Conservation (phyloP, 2,797 vertebrate species). For the Sebastes oblongus region DNA sequence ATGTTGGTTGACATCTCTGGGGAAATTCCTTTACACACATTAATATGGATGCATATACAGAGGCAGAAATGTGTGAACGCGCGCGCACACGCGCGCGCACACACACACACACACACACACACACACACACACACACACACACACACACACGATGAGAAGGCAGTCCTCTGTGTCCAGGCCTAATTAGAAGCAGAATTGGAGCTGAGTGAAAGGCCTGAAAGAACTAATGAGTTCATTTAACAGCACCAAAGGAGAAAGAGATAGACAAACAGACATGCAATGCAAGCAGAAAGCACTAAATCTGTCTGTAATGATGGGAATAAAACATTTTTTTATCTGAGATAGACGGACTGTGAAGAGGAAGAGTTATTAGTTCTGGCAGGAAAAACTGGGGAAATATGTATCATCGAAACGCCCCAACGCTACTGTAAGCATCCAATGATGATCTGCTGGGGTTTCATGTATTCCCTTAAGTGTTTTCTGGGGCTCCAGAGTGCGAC, state of each 20-base stretch:
- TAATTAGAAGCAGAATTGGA: constrained; percentile 71
- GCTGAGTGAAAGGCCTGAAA: constrained; percentile 48
- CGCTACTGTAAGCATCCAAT: not conserved
- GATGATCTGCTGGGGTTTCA: not conserved
- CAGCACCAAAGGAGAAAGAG: constrained; percentile 12
- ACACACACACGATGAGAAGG: not conserved
- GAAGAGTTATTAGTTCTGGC: constrained; percentile 14
- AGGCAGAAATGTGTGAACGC: not conserved
- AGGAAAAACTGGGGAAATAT: not conserved
- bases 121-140: not conserved
- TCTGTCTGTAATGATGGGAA: not conserved
- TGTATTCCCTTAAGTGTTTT: not conserved
- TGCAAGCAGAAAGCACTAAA: not conserved
- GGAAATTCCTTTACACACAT: not conserved
- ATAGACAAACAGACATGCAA: not conserved
- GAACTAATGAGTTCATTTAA: constrained; percentile 65
- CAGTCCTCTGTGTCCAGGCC: constrained; percentile 65
- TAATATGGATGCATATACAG: constrained; percentile 4
- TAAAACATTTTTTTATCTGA: not conserved
- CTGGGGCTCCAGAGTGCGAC: too few relatives aligned
- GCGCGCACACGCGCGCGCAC: not conserved
- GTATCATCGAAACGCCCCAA: not conserved
- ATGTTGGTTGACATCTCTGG: constrained; percentile 4
- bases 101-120: too few relatives aligned
- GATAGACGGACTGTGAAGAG: not conserved